Evolutionary conservation across 1,140 invertebrate species (phyloP).

Genomic region (Zaprionus kolodkinae): DNA sequence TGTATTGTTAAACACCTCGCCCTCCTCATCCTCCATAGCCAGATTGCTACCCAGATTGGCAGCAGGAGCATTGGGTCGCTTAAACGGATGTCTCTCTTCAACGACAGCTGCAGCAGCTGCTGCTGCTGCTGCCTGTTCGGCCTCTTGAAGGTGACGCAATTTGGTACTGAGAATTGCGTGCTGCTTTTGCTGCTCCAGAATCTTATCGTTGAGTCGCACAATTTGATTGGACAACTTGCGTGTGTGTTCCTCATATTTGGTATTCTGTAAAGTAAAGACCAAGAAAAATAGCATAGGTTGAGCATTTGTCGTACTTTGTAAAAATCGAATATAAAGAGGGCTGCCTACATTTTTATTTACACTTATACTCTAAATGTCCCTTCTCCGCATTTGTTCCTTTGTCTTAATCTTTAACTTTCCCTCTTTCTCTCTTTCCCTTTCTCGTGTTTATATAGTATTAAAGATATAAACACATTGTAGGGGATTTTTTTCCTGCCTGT

Average conservation of each 20-base stretch:
- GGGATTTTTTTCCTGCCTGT: background rate
- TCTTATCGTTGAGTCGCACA: slow-evolving; percentile 74
- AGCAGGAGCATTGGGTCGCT: slow-evolving; percentile 51
- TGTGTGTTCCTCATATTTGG: slow-evolving; percentile 77
- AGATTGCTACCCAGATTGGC: slow-evolving; percentile 85
- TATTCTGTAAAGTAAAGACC: slow-evolving; percentile 43
- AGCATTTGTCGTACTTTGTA: background rate
- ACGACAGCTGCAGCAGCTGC: background rate
- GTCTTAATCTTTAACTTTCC: background rate
- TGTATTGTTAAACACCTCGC: slow-evolving; percentile 91
- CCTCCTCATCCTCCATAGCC: slow-evolving; percentile 92
- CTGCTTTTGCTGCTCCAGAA: slow-evolving; percentile 76
- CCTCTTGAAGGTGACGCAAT: slow-evolving; percentile 61
- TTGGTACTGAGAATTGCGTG: slow-evolving; percentile 70
- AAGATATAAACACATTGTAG: slow-evolving; percentile 8
- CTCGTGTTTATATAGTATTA: background rate
- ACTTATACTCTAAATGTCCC: background rate
- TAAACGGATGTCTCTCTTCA: slow-evolving; percentile 60
- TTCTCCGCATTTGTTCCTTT: background rate
- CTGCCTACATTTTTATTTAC: background rate
- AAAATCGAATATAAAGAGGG: background rate
- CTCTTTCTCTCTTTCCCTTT: background rate
- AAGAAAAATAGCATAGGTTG: background rate
- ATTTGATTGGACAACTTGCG: slow-evolving; percentile 77
- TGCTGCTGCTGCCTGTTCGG: slow-evolving; percentile 4